Conservation (phyloP, 2,888 invertebrate genomes). For the Athalia rosae region DNA sequence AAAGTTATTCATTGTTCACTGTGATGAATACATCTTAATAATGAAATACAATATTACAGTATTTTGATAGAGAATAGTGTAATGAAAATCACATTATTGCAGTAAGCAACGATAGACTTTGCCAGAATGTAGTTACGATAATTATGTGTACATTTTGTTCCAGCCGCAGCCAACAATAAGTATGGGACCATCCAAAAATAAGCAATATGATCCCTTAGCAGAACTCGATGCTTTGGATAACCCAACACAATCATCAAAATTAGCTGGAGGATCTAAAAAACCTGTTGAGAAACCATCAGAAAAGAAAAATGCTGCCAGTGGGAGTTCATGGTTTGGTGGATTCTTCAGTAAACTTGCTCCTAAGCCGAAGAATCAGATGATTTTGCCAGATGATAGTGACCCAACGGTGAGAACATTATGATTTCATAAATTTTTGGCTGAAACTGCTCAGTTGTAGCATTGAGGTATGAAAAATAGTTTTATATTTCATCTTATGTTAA, state of each 20-base stretch:
- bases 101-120: conserved; percentile 65
- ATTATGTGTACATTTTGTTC: conserved; percentile 64
- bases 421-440: neutral
- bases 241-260: conserved; percentile 55
- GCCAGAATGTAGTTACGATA: conserved; percentile 55
- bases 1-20: conserved; percentile 65
- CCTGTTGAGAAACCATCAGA: conserved; percentile 62
- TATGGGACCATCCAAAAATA: conserved; percentile 67
- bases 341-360: conserved; percentile 88
- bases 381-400: conserved; percentile 95
- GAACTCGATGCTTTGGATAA: conserved; percentile 70
- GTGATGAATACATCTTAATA: conserved; percentile 55
- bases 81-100: conserved; percentile 44
- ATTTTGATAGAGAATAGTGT: neutral
- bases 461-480: neutral
- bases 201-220: conserved; percentile 71
- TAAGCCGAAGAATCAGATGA: conserved; percentile 95
- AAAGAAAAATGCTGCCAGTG: conserved; percentile 74
- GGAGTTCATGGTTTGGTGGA: conserved; percentile 86
- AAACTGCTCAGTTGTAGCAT: neutral
- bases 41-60: conserved; percentile 18
- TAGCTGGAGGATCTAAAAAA: conserved; percentile 55
- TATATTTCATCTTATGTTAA: conserved; percentile 59
- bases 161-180: conserved; percentile 67
- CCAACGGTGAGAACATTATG: conserved; percentile 82